Conservation (phyloP, 2,797 vertebrate species). For the Enteromius mattozi region DNA sequence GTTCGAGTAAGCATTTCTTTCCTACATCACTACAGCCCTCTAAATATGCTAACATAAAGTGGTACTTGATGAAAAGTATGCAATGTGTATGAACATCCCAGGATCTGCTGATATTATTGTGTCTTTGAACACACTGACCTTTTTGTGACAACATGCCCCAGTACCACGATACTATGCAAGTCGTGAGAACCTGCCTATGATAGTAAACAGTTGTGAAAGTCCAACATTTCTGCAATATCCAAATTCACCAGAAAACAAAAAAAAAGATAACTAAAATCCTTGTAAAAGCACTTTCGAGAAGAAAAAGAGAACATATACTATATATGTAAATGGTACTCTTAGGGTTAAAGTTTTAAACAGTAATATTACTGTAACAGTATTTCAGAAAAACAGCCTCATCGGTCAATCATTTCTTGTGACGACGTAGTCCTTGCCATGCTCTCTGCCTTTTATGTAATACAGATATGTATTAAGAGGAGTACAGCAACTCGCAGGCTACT, state of each 20-base stretch:
- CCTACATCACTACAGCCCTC: background rate
- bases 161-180: background rate
- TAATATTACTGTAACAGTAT: background rate
- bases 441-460: constrained; percentile 38
- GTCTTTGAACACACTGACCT: background rate
- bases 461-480: constrained; percentile 5
- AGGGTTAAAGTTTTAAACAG: constrained; percentile 7
- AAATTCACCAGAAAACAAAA: background rate
- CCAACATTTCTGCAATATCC: background rate
- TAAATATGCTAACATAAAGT: background rate
- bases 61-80: background rate
- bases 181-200: background rate
- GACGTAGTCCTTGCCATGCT: constrained; percentile 17
- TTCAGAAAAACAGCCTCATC: background rate
- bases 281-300: background rate
- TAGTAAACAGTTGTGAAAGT: constrained; percentile 8
- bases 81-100: background rate
- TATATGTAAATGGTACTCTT: background rate
- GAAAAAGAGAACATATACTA: background rate
- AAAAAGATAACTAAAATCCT: background rate
- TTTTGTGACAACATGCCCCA: constrained; percentile 15
- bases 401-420: constrained; percentile 8
- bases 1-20: background rate
- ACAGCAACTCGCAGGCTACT: background rate
- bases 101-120: background rate